Evolutionary conservation across 53 echinoderm and acorn worm species (phyloP).

Genomic region (Astropecten irregularis): DNA sequence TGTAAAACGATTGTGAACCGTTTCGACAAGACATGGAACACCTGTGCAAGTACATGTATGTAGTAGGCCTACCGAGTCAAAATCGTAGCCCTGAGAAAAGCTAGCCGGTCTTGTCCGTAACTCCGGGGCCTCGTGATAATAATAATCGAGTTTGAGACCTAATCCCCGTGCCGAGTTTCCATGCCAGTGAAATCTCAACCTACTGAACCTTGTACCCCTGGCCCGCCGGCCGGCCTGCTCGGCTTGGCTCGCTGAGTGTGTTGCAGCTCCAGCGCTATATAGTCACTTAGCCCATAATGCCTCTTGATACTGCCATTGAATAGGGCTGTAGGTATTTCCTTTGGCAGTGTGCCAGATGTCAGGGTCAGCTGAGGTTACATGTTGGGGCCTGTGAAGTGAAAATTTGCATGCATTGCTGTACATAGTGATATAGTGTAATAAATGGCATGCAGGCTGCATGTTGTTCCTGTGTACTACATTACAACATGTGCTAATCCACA

Average conservation of each 20-base stretch:
- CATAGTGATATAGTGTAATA: too few species aligned
- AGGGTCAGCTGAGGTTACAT: slow-evolving; percentile 49
- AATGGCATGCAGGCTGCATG: too few species aligned
- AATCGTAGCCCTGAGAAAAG: slow-evolving; percentile 6
- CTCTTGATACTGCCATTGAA: not conserved
- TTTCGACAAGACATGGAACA: not conserved
- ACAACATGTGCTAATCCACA: too few species aligned
- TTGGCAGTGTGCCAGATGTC: slow-evolving; percentile 48
- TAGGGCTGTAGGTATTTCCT: slow-evolving; percentile 47
- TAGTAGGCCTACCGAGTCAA: too few species aligned
- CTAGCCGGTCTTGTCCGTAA: not conserved
- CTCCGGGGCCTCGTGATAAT: too few species aligned
- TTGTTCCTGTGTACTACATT: too few species aligned
- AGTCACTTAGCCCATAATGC: not conserved
- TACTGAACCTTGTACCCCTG: slow-evolving; percentile 16
- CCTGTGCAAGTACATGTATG: too few species aligned
- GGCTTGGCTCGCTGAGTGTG: too few species aligned
- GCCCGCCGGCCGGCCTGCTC: not conserved
- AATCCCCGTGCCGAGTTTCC: slow-evolving; percentile 3
- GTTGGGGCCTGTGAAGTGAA: not conserved
- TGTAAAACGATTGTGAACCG: too few species aligned
- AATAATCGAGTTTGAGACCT: not conserved
- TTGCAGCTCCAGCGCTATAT: too few species aligned
- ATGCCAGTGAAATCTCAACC: not conserved
- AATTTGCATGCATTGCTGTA: not conserved